Percentiles rank a stretch among this genome's conserved stretches.
These are phyloP conservation scores for Eupithecia dodoneata DNA, from an alignment of 2,888 invertebrate species.

Conservation along the genomic window DNA sequence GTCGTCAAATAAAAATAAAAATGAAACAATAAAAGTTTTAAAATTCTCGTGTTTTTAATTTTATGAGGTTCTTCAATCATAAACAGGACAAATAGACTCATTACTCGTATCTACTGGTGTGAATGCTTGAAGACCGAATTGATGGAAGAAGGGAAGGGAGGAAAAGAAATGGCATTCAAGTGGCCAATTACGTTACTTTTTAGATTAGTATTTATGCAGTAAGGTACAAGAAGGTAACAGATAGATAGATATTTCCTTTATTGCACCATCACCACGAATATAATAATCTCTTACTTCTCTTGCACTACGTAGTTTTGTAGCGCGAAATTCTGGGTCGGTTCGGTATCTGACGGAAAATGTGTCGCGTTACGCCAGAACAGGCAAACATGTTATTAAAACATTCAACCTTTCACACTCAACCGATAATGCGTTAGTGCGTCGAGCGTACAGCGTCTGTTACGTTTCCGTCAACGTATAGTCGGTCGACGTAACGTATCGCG, in stretches of 20 bases:
- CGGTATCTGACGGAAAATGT: too few relatives aligned
- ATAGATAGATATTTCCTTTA: neutral
- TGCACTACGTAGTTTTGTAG: neutral
- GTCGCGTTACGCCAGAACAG: too few relatives aligned
- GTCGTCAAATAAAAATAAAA: too few relatives aligned
- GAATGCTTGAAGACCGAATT: neutral
- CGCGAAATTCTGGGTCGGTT: neutral
- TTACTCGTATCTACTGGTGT: neutral
- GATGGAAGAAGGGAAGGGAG: neutral
- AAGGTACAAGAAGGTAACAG: neutral
- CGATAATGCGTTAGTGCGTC: too few relatives aligned
- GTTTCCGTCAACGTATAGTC: too few relatives aligned
- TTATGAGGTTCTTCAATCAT: too few relatives aligned
- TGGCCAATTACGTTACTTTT: neutral
- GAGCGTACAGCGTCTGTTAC: too few relatives aligned
- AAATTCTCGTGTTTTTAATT: too few relatives aligned
- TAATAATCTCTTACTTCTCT: neutral
- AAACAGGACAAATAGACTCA: neutral
- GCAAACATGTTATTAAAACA: too few relatives aligned
- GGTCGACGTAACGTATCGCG: too few relatives aligned
- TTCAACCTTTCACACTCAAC: too few relatives aligned
- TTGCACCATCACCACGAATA: neutral
- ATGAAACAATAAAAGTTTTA: too few relatives aligned
- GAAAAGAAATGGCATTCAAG: neutral
- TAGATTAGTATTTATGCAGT: neutral